Percentiles rank a stretch among this genome's conserved stretches.
Conservation (phyloP, 2,113 vertebrate species). For the Tragelaphus strepsiceros region DNA sequence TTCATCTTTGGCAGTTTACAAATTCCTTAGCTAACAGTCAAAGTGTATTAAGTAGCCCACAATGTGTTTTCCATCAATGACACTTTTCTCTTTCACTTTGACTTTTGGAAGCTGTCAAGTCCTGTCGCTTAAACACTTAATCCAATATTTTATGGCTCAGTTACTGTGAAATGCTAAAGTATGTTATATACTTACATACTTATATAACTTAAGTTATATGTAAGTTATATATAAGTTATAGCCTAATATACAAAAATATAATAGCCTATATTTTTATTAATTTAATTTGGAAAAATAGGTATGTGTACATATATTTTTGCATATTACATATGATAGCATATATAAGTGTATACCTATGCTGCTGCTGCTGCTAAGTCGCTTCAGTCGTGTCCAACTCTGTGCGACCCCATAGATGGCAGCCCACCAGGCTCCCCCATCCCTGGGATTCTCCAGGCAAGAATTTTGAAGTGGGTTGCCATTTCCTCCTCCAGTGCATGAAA, state of each 20-base stretch:
- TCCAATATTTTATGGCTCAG: not conserved
- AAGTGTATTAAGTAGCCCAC: not conserved
- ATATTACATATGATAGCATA: not conserved
- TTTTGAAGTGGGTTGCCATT: no score
- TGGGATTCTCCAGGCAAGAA: no score
- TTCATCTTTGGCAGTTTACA: not conserved
- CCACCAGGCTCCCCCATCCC: no score
- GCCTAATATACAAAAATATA: not conserved
- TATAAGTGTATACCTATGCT: not conserved
- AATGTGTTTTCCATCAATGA: not conserved
- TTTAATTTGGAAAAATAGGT: not conserved
- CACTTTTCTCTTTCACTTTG: not conserved
- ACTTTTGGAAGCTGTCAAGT: not conserved
- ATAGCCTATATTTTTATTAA: not conserved
- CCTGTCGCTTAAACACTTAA: not conserved
- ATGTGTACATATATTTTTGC: not conserved
- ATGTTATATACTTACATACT: not conserved
- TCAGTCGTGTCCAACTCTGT: no score
- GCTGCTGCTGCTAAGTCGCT: no score
- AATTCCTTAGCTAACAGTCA: not conserved
- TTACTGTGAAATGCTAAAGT: not conserved
- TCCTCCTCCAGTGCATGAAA: no score
- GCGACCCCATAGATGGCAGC: no score
- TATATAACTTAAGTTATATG: not conserved
- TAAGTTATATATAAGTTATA: not conserved